These are phyloP conservation scores for Himalopsyche anomala DNA, from an alignment of 2,888 invertebrate species.

Conservation along the genomic window DNA sequence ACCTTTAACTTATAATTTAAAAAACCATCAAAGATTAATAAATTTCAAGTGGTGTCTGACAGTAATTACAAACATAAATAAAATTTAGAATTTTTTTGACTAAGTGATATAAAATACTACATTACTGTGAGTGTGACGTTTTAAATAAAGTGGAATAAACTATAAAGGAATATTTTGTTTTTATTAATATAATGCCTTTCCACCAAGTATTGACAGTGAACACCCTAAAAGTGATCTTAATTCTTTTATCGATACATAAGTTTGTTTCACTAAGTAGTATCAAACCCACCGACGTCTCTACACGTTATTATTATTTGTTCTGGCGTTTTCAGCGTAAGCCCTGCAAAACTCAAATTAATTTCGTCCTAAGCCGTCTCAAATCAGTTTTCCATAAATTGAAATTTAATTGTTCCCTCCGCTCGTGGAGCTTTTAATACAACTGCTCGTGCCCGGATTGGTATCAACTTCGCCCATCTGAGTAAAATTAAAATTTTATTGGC, in stretches of 20 bases:
- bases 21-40: no score
- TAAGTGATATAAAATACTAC: no score
- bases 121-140: no score
- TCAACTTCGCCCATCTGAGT: neutral
- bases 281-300: neutral
- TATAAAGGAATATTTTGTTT: no score
- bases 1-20: no score
- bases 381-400: slow-evolving; percentile 42
- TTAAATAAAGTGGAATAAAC: no score
- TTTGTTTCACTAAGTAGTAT: neutral
- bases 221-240: no score
- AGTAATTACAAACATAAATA: no score
- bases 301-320: slow-evolving; percentile 32
- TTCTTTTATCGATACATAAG: neutral
- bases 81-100: no score
- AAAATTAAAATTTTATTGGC: slow-evolving; percentile 25
- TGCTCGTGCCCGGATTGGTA: neutral
- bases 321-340: neutral
- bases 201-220: no score
- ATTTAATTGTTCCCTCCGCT: slow-evolving; percentile 31
- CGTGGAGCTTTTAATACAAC: neutral
- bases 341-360: slow-evolving; percentile 27
- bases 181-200: no score
- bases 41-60: no score
- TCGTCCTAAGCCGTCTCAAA: slow-evolving; percentile 31